Base-by-base conservation (phyloP, 1,140 invertebrate genomes). In the Melanaphis sacchari region DNA sequence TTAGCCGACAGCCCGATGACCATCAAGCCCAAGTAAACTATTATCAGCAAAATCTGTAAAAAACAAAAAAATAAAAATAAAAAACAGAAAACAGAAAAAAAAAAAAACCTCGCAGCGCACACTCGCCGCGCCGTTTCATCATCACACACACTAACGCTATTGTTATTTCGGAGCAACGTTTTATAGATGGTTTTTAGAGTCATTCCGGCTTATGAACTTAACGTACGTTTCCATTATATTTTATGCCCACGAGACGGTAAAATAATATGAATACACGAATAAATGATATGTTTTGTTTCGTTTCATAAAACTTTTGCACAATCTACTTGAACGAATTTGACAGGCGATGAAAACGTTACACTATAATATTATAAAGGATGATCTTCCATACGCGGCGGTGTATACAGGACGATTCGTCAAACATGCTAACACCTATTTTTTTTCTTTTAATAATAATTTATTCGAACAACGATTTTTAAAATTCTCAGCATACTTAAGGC, bases 1-100 rank as follows among this genome's bases (percentile, higher is more conserved):
- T 96, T 96, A 46, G 95, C 94, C 18, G 94, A 91, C 1, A 96
- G 94, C 0, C 96, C 96, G 3, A 95, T 54, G 0, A 95, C 94
- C 49, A 95, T 96, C 6, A 96, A 94, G 15, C 95, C 43, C 26
- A 94, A 94, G 94, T 95, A 96, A 54, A 95, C 94, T 1, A 94
- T 93, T 49, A 95, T 95, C 38, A 96, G 94, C 82, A 93, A 22
- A 11, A 87, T 66, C 84, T 93, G 81, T 40, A 85, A 94, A 24
- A 46, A 81, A n/a, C n/a, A n/a, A n/a, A n/a, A n/a, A n/a, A n/a
- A n/a, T n/a, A n/a, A n/a, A n/a, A n/a, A n/a, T n/a, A n/a, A n/a
- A n/a, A n/a, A n/a, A n/a, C n/a, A n/a, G n/a, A n/a, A n/a, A n/a
- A n/a, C n/a, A n/a, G n/a, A n/a, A n/a, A 0, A 52, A 24, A 41